These are phyloP conservation scores for Drosophila subobscura DNA, from an alignment of 1,140 invertebrate species.

Conservation along the genomic window DNA sequence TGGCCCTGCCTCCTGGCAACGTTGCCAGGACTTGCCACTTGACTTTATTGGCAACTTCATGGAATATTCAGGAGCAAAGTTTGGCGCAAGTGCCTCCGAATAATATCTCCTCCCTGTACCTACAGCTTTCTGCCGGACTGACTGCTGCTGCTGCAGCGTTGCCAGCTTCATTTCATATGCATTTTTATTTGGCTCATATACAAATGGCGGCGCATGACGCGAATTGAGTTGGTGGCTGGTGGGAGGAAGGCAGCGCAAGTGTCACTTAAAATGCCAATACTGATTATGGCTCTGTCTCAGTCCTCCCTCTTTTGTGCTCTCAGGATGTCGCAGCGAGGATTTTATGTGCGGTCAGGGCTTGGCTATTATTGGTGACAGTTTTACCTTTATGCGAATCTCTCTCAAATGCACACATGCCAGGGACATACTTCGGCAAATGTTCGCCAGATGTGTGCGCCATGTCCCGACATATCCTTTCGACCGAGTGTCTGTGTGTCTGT, in stretches of 20 bases:
- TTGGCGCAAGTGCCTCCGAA: slow-evolving; percentile 68
- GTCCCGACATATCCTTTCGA: too few species aligned
- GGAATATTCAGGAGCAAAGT: slow-evolving; percentile 78
- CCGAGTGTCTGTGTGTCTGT: neutral
- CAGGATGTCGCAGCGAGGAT: slow-evolving; percentile 41
- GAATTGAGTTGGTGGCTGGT: slow-evolving; percentile 31
- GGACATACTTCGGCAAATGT: slow-evolving; percentile 3
- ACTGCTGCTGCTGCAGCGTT: slow-evolving; percentile 16
- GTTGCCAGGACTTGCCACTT: slow-evolving; percentile 71
- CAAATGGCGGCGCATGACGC: slow-evolving; percentile 63
- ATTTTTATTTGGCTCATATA: slow-evolving; percentile 83
- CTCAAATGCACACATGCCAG: slow-evolving; percentile 43
- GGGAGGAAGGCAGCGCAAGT: slow-evolving; percentile 43
- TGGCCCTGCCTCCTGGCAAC: slow-evolving; percentile 3
- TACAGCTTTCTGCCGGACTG: slow-evolving; percentile 6
- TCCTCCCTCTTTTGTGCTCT: slow-evolving; percentile 11
- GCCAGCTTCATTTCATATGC: slow-evolving; percentile 73
- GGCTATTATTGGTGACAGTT: slow-evolving; percentile 79
- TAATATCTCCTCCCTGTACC: slow-evolving; percentile 26
- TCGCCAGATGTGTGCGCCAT: neutral
- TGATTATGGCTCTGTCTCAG: slow-evolving; percentile 56
- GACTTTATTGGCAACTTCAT: slow-evolving; percentile 82
- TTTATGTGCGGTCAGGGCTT: slow-evolving; percentile 72
- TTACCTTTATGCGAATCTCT: slow-evolving; percentile 68
- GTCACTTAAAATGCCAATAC: slow-evolving; percentile 79